A percentile compares a stretch with the other conserved stretches of the same genome.
These are phyloP conservation scores for Thaleichthys pacificus DNA, from an alignment of 2,797 vertebrate genomes.

Conservation along the genomic window DNA sequence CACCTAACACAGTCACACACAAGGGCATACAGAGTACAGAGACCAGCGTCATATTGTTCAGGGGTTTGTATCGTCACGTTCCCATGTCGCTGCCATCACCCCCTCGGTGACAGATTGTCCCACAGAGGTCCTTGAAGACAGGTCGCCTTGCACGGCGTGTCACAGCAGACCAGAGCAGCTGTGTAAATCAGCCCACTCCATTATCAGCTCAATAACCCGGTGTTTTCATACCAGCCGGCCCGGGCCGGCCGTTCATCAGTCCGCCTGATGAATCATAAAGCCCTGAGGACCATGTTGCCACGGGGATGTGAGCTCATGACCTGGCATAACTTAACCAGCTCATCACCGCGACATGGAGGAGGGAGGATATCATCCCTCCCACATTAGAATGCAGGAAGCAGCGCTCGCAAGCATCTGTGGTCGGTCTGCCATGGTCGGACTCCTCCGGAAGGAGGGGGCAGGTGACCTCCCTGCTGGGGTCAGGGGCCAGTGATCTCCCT, in stretches of 20 bases:
- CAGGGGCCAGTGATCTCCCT: neutral
- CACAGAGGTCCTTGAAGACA: constrained; percentile 39
- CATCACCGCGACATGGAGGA: neutral
- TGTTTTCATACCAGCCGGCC: constrained; percentile 41
- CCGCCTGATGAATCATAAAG: constrained; percentile 41
- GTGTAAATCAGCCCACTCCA: constrained; percentile 58
- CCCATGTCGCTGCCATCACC: constrained; percentile 18
- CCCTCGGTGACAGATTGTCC: constrained; percentile 28
- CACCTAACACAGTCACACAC: too few relatives aligned
- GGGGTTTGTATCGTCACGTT: neutral
- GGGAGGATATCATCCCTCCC: neutral
- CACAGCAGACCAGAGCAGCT: constrained; percentile 23
- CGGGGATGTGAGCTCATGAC: constrained; percentile 9
- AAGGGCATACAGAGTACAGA: too few relatives aligned
- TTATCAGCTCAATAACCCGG: constrained; percentile 43
- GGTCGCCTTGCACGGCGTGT: constrained; percentile 27
- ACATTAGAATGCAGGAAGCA: constrained; percentile 32
- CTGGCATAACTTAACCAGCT: constrained; percentile 24
- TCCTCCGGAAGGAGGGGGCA: neutral
- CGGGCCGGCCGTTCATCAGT: constrained; percentile 38
- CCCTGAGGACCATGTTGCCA: constrained; percentile 26
- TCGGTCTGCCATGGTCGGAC: neutral
- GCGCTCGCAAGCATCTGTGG: neutral
- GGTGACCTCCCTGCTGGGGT: constrained; percentile 18
- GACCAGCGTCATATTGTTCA: neutral